phyloP scores from a whole-genome alignment of 2,888 invertebrate genomes.

The Acleris laterana region DNA sequence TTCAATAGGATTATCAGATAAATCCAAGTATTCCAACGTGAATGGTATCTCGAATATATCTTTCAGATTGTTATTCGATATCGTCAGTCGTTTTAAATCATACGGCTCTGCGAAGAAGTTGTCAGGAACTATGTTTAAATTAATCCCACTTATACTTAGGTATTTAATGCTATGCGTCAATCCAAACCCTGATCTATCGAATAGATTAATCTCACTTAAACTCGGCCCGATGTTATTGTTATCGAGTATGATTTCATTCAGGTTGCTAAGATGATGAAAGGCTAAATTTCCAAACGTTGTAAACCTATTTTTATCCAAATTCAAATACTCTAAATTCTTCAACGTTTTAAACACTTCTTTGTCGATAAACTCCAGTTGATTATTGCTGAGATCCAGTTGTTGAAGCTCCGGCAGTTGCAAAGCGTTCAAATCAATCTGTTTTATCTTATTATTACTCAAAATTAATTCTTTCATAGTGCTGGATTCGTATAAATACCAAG shows the following conservation, averaged over 20 bases:
- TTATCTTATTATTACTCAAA: constrained; percentile 63
- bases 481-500: constrained; percentile 55
- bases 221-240: constrained; percentile 70
- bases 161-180: constrained; percentile 63
- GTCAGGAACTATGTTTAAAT: constrained; percentile 60
- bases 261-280: constrained; percentile 65
- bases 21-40: constrained; percentile 83
- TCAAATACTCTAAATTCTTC: constrained; percentile 69
- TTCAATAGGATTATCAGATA: constrained; percentile 85
- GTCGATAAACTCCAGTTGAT: constrained; percentile 64
- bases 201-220: constrained; percentile 61
- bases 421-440: constrained; percentile 54
- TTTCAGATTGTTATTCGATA: constrained; percentile 82
- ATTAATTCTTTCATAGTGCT: constrained; percentile 55
- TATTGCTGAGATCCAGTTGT: constrained; percentile 71
- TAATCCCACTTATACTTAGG: constrained; percentile 64
- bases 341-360: constrained; percentile 65
- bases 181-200: constrained; percentile 68
- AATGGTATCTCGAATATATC: constrained; percentile 83
- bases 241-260: constrained; percentile 72
- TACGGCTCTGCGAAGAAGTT: constrained; percentile 74
- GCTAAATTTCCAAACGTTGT: constrained; percentile 62
- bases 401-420: constrained; percentile 64
- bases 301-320: constrained; percentile 74
- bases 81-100: constrained; percentile 70